These are phyloP conservation scores for Falco peregrinus DNA, from an alignment of 2,797 vertebrate genomes.

Conservation along the genomic window DNA sequence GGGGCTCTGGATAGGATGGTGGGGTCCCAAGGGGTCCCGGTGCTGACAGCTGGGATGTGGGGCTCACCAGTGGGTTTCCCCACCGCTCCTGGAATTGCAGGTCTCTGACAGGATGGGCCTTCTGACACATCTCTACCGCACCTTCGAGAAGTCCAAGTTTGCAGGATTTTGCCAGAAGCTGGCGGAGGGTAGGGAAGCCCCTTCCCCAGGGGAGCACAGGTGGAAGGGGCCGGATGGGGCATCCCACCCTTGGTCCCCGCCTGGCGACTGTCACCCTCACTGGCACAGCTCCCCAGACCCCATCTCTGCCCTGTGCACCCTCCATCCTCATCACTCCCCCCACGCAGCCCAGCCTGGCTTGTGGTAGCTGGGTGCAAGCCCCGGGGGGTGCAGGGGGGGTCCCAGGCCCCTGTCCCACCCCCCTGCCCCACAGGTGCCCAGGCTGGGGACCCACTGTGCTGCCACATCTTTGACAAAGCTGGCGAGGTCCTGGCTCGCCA, in stretches of 20 bases:
- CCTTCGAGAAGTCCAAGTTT: conserved; percentile 90
- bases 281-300: too few relatives aligned
- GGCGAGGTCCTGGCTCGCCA: conserved; percentile 21
- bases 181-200: background rate
- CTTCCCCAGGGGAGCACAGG: accelerated
- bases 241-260: too few relatives aligned
- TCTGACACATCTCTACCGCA: conserved; percentile 88
- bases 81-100: conserved; percentile 56
- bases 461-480: background rate
- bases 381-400: background rate
- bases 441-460: conserved; percentile 14
- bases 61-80: background rate
- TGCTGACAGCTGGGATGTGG: background rate
- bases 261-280: too few relatives aligned
- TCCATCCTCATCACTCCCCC: background rate
- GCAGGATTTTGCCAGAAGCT: conserved; percentile 88
- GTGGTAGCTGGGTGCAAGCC: background rate
- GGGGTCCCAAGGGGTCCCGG: too few relatives aligned
- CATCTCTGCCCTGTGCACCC: background rate
- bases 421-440: background rate
- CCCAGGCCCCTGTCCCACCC: background rate
- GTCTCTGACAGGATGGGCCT: conserved; percentile 86
- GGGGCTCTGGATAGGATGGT: background rate
- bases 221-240: background rate
- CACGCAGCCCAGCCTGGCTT: background rate